Evolutionary conservation across 2,888 invertebrate species (phyloP).

Genomic region (Drosophila tanythrix): DNA sequence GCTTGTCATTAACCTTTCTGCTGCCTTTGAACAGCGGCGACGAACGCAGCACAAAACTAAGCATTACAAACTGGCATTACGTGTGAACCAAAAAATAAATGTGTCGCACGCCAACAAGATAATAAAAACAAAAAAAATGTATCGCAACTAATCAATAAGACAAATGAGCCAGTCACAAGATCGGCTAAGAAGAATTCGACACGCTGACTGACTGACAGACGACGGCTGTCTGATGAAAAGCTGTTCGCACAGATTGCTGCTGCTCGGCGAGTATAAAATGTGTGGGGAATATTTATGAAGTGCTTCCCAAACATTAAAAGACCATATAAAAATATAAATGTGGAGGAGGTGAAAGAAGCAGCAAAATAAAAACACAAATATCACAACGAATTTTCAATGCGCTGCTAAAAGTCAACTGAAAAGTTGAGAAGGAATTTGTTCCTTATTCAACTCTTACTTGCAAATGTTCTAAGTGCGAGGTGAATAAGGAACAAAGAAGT

Average conservation of each 20-base stretch:
- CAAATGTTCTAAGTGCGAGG: not conserved
- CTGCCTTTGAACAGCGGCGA: not conserved
- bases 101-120: constrained; percentile 39
- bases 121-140: constrained; percentile 6
- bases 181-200: constrained; percentile 20
- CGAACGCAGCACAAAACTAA: constrained; percentile 15
- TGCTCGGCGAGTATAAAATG: constrained; percentile 17
- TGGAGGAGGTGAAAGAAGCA: not conserved
- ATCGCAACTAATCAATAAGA: constrained; percentile 70
- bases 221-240: constrained; percentile 27
- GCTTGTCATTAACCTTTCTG: not conserved
- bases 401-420: not conserved
- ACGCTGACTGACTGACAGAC: constrained; percentile 19
- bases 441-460: not conserved
- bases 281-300: constrained; percentile 57
- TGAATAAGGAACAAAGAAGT: not conserved
- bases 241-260: not conserved
- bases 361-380: not conserved
- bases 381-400: constrained; percentile 20
- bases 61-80: constrained; percentile 28
- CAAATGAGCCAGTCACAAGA: constrained; percentile 68
- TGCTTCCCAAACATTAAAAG: constrained; percentile 29
- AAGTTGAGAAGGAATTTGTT: not conserved
- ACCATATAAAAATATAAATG: constrained; percentile 16
- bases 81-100: constrained; percentile 16